A percentile compares a stretch with the other conserved stretches of the same genome.
phyloP scores from a whole-genome alignment of 2,113 vertebrate species.

The Aix galericulata region DNA sequence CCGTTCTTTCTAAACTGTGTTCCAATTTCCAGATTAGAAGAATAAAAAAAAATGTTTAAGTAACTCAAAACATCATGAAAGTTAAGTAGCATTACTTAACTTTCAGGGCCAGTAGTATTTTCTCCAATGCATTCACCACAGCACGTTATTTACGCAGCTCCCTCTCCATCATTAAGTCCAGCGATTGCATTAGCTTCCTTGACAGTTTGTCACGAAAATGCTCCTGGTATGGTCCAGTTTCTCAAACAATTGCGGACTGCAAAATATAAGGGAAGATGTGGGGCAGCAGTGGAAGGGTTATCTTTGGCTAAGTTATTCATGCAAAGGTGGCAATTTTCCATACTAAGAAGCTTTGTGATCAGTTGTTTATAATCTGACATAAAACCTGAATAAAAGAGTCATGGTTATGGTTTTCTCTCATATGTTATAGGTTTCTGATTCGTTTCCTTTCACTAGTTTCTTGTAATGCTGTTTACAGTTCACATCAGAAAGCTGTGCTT shows the following conservation, averaged over 20 bases:
- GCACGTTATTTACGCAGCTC: background rate
- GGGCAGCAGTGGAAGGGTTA: background rate
- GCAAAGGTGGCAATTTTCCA: background rate
- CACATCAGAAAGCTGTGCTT: background rate
- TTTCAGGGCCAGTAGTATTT: background rate
- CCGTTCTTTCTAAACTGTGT: background rate
- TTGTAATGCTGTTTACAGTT: background rate
- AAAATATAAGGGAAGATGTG: background rate
- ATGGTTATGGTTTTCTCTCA: background rate
- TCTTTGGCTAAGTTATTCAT: background rate
- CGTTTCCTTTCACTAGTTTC: background rate
- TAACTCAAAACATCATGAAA: background rate
- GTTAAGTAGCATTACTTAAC: background rate
- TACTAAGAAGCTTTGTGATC: background rate
- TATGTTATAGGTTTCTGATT: rapidly evolving
- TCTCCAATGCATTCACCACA: background rate
- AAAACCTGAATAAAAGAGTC: background rate
- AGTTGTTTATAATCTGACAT: background rate
- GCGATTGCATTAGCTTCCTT: background rate
- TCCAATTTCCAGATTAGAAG: background rate
- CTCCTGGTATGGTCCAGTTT: background rate
- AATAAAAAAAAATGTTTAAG: background rate
- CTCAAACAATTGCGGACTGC: background rate
- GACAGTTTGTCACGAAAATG: background rate
- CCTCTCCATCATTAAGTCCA: background rate